Evolutionary conservation across 2,888 invertebrate genomes (phyloP).

Genomic region (Andrena praecox): DNA sequence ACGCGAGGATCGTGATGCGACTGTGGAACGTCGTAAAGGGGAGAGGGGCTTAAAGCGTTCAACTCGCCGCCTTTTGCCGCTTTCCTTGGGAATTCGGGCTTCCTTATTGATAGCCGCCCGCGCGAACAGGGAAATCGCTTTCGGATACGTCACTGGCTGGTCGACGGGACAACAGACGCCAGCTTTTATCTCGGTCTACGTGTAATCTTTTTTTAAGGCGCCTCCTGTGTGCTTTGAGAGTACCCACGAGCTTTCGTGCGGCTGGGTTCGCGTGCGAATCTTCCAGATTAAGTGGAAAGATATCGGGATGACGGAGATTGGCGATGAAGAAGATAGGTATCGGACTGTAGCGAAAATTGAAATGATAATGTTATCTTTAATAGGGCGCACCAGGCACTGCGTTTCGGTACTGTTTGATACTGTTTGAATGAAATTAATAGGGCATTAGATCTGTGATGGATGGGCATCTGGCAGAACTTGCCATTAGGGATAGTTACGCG

Average conservation of each 20-base stretch:
- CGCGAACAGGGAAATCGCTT: slow-evolving; percentile 54
- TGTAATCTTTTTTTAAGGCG: not conserved
- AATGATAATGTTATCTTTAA: no score
- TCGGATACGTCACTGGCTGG: slow-evolving; percentile 50
- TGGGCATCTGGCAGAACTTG: no score
- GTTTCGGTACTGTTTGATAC: no score
- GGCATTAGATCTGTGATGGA: not conserved
- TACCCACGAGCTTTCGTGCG: not conserved
- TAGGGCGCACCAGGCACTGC: no score
- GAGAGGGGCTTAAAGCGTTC: slow-evolving; percentile 66
- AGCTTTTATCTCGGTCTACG: slow-evolving; percentile 33
- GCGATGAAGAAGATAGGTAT: not conserved
- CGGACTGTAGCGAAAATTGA: not conserved
- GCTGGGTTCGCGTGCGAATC: not conserved
- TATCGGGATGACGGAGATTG: not conserved
- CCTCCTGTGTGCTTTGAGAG: not conserved
- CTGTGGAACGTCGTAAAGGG: slow-evolving; percentile 71
- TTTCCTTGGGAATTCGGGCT: slow-evolving; percentile 56
- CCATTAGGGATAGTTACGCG: no score
- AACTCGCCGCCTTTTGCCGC: slow-evolving; percentile 30
- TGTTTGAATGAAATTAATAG: no score
- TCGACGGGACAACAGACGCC: slow-evolving; percentile 45
- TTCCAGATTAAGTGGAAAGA: not conserved
- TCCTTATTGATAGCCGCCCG: slow-evolving; percentile 55
- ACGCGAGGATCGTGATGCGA: slow-evolving; percentile 72